phyloP scores from a whole-genome alignment of 2,113 vertebrate genomes.

The Epinephelus moara region DNA sequence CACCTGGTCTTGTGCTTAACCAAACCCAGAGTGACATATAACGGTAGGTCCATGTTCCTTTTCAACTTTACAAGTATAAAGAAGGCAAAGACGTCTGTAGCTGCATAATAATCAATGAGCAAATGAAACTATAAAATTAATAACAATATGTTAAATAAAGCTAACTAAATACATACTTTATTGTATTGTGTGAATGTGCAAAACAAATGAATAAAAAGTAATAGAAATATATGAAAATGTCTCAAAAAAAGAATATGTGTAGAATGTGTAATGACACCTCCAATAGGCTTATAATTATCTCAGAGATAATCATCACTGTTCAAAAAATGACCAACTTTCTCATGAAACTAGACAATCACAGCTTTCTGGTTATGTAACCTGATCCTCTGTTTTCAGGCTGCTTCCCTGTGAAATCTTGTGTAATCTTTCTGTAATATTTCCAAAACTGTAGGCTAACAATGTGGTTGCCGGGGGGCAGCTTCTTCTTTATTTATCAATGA shows the following conservation, averaged over 20 bases:
- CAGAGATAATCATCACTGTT: not conserved
- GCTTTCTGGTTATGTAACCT: slow-evolving; percentile 25
- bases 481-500: slow-evolving; percentile 19
- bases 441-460: not conserved
- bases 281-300: not conserved
- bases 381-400: slow-evolving; percentile 24
- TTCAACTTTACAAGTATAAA: not conserved
- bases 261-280: not conserved
- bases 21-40: slow-evolving; percentile 96
- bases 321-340: slow-evolving; percentile 7
- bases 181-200: not conserved
- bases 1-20: slow-evolving; percentile 97
- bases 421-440: slow-evolving; percentile 42
- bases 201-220: not conserved
- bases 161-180: too few relatives aligned
- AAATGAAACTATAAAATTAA: not conserved
- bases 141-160: not conserved
- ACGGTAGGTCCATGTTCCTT: slow-evolving; percentile 86
- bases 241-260: not conserved
- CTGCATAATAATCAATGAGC: too few relatives aligned
- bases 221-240: not conserved
- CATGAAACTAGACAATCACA: not conserved
- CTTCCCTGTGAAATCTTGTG: slow-evolving; percentile 25
- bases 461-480: slow-evolving; percentile 6
- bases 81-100: not conserved